A percentile compares a stretch with the other conserved stretches of the same genome.
phyloP scores from a whole-genome alignment of 1,140 invertebrate genomes.

The Papilio xuthus region DNA sequence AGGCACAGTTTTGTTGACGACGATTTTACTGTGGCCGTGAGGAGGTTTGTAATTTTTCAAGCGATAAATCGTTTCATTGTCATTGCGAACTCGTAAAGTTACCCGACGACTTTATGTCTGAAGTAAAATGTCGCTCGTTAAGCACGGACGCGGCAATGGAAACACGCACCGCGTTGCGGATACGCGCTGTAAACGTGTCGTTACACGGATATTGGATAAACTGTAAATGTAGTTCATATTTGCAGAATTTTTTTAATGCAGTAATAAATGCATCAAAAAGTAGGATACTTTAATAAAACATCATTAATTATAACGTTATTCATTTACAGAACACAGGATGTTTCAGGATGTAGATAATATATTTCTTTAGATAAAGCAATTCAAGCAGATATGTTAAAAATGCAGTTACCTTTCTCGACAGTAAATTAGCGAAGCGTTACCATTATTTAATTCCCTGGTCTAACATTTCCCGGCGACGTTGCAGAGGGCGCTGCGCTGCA shows the following conservation, averaged over 20 bases:
- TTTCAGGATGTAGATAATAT: not conserved
- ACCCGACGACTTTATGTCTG: slow-evolving; percentile 4
- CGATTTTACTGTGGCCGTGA: not conserved
- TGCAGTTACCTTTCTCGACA: not conserved
- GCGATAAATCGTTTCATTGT: slow-evolving; percentile 21
- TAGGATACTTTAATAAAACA: too few relatives aligned
- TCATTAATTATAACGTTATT: too few relatives aligned
- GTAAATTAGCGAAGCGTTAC: slow-evolving; percentile 3
- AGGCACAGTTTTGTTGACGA: not conserved
- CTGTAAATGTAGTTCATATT: slow-evolving; percentile 5
- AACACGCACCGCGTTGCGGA: slow-evolving; percentile 4
- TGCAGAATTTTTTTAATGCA: not conserved
- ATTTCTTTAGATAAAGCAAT: not conserved
- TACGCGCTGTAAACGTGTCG: not conserved
- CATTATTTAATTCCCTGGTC: not conserved
- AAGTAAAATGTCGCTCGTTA: slow-evolving; percentile 16
- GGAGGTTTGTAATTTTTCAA: slow-evolving; percentile 13
- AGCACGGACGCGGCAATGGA: slow-evolving; percentile 1
- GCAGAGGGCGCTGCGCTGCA: slow-evolving; percentile 4
- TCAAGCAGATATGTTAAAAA: not conserved
- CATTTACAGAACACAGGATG: not conserved
- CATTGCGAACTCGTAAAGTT: slow-evolving; percentile 23
- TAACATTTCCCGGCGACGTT: not conserved
- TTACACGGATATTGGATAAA: not conserved
- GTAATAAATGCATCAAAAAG: not conserved